These are phyloP conservation scores for Lordiphosa collinella DNA, from an alignment of 1,140 invertebrate genomes.

Conservation along the genomic window DNA sequence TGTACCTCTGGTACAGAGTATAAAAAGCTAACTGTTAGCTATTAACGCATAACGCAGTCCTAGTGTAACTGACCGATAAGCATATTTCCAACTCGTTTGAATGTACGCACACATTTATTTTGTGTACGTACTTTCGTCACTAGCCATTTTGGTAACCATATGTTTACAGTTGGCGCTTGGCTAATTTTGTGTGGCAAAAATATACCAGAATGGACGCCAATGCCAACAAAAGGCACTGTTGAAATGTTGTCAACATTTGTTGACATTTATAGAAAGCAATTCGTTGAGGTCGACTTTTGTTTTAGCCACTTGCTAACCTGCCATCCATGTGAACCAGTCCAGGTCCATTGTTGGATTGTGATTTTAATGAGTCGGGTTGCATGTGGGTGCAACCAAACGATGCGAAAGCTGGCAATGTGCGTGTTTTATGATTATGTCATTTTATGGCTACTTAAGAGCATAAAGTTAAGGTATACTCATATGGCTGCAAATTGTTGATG, in stretches of 20 bases:
- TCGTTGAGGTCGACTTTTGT: slow-evolving; percentile 35
- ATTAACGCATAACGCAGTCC: no score
- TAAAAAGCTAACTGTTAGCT: no score
- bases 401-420: not conserved
- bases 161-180: slow-evolving; percentile 1
- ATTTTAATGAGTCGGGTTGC: slow-evolving; percentile 56
- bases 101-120: no score
- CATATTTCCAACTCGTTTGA: no score
- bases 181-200: slow-evolving; percentile 3
- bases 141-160: not conserved
- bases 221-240: slow-evolving; percentile 1
- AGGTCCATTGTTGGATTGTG: slow-evolving; percentile 3
- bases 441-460: no score
- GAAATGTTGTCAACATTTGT: slow-evolving; percentile 38
- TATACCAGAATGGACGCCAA: not conserved
- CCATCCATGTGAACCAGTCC: not conserved
- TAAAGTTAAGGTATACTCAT: not conserved
- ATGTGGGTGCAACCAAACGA: slow-evolving; percentile 8
- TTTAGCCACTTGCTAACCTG: slow-evolving; percentile 26
- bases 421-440: no score
- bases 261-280: slow-evolving; percentile 64
- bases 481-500: slow-evolving; percentile 14
- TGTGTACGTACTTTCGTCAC: slow-evolving; percentile 3
- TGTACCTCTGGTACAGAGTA: no score
- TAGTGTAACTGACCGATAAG: no score